Evolutionary conservation across 2,797 vertebrate species (phyloP).

Genomic region (Hippopotamyrus pictus): DNA sequence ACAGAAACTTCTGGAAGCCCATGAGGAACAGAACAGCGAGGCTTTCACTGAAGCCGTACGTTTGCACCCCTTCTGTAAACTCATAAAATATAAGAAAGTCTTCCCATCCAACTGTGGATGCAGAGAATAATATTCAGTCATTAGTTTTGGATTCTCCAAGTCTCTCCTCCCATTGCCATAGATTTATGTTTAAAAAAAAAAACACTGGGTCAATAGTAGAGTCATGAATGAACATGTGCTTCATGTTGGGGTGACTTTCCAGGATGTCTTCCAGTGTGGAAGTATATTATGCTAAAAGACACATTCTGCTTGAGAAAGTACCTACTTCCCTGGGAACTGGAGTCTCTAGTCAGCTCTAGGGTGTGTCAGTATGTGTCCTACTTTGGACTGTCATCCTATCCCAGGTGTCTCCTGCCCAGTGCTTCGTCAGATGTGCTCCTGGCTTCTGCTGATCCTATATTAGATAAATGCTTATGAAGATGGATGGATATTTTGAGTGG

Average conservation of each 20-base stretch:
- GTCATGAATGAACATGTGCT: not conserved
- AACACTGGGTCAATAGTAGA: not conserved
- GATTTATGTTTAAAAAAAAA: not conserved
- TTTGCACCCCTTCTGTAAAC: constrained; percentile 27
- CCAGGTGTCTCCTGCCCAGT: not conserved
- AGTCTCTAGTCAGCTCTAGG: not conserved
- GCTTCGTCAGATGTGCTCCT: not conserved
- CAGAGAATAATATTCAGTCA: not conserved
- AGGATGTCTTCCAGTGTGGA: not conserved
- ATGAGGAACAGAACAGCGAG: constrained; percentile 94
- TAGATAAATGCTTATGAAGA: not conserved
- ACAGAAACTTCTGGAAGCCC: constrained; percentile 96
- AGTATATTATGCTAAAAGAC: not conserved
- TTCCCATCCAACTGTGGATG: not conserved
- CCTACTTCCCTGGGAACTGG: not conserved
- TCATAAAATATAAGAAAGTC: not conserved
- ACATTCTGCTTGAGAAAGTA: not conserved
- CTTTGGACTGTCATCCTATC: not conserved
- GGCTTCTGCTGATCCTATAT: not conserved
- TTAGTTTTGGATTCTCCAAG: not conserved
- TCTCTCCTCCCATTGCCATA: not conserved
- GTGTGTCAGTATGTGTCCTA: not conserved
- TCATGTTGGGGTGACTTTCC: not conserved
- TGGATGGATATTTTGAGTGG: not conserved
- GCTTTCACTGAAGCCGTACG: constrained; percentile 96